Conservation (phyloP, 2,113 vertebrate genomes). For the Loxodonta africana region DNA sequence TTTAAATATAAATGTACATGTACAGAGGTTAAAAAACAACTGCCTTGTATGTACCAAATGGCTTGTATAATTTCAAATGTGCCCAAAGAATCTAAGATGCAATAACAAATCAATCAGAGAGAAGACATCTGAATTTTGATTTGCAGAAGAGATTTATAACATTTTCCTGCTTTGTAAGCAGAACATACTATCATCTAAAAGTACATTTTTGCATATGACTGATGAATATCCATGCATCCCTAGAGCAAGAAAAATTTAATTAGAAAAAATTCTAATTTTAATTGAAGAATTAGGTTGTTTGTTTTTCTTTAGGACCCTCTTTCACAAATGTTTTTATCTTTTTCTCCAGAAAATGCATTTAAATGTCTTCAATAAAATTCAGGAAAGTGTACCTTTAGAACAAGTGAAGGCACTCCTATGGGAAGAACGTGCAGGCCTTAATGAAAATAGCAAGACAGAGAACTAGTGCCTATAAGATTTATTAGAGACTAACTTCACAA, state of each 20-base stretch:
- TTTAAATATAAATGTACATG: slow-evolving; percentile 61
- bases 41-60: neutral
- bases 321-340: neutral
- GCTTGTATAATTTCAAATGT: slow-evolving; percentile 32
- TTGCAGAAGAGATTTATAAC: slow-evolving; percentile 74
- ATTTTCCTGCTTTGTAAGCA: slow-evolving; percentile 58
- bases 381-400: neutral
- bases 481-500: neutral
- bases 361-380: neutral
- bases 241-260: slow-evolving; percentile 55
- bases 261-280: slow-evolving; percentile 69
- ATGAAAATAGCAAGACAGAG: neutral
- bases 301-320: slow-evolving; percentile 49
- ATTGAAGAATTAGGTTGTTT: slow-evolving; percentile 71
- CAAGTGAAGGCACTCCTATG: neutral
- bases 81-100: slow-evolving; percentile 23
- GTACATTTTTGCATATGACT: slow-evolving; percentile 74
- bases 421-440: neutral
- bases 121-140: slow-evolving; percentile 68
- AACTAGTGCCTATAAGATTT: neutral
- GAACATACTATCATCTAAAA: slow-evolving; percentile 62
- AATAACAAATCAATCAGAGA: slow-evolving; percentile 73
- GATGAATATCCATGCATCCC: slow-evolving; percentile 68
- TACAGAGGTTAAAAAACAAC: slow-evolving; percentile 66
- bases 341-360: slow-evolving; percentile 17